Percentiles rank a stretch among this genome's conserved stretches.
Conservation (phyloP, 1,140 invertebrate genomes). For the Ceratosolen solmsi region DNA sequence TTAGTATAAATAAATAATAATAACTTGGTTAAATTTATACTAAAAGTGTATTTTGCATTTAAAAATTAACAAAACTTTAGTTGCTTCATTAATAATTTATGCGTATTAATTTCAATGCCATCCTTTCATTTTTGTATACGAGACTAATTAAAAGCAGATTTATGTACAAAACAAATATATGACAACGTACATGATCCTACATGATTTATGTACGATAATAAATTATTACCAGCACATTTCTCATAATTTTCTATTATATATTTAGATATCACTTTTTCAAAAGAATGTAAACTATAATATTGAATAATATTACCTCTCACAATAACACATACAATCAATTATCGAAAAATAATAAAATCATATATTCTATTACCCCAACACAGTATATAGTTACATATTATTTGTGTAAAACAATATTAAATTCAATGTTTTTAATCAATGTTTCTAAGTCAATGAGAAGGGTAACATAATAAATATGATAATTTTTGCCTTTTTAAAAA, state of each 20-base stretch:
- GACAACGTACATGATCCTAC: neutral
- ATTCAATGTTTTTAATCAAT: neutral
- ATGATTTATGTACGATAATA: slow-evolving; percentile 22
- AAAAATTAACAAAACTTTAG: neutral
- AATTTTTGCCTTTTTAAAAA: neutral
- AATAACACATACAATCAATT: too few species aligned
- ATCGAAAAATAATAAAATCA: neutral
- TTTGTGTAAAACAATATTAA: neutral
- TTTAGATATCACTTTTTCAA: neutral
- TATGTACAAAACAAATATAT: slow-evolving; percentile 11
- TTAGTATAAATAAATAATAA: too few species aligned
- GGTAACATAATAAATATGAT: neutral
- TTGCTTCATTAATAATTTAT: neutral
- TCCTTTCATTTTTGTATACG: neutral
- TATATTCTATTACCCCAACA: neutral
- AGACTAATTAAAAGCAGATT: slow-evolving; percentile 10
- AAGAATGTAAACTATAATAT: neutral
- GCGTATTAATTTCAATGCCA: neutral
- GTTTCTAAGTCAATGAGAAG: neutral
- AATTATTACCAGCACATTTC: neutral
- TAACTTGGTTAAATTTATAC: too few species aligned
- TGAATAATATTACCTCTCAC: neutral
- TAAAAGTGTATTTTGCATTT: too few species aligned
- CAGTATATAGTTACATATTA: neutral
- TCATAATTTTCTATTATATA: slow-evolving; percentile 9